Conservation (phyloP, 2,888 invertebrate species). For the Drosophila lutescens region DNA sequence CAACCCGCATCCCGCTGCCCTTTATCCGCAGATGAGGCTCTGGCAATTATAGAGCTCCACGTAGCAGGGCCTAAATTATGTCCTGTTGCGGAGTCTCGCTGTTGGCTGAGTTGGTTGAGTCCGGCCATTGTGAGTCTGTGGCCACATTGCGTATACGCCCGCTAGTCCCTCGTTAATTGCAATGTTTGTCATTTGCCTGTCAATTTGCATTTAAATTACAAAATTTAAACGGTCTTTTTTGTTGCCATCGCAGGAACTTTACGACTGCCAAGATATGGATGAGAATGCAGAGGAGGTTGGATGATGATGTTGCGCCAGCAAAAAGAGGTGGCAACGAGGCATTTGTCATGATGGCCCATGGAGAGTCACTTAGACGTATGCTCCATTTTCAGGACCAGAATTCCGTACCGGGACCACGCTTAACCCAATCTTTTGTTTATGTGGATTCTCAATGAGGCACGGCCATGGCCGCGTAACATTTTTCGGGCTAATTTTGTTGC, state of each 20-base stretch:
- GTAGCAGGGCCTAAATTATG: slow-evolving; percentile 49
- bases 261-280: slow-evolving; percentile 42
- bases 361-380: slow-evolving; percentile 53
- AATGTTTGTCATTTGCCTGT: slow-evolving; percentile 75
- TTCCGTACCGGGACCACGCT: slow-evolving; percentile 5
- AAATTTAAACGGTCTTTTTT: slow-evolving; percentile 70
- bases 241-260: slow-evolving; percentile 38
- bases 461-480: slow-evolving; percentile 46
- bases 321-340: slow-evolving; percentile 40
- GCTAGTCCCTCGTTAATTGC: slow-evolving; percentile 77
- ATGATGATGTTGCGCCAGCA: slow-evolving; percentile 1
- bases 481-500: slow-evolving; percentile 74
- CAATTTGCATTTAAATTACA: slow-evolving; percentile 82
- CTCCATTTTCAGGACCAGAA: slow-evolving; percentile 5
- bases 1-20: neutral
- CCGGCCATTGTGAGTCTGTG: slow-evolving; percentile 37
- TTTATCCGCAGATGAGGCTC: slow-evolving; percentile 16
- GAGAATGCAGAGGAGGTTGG: neutral
- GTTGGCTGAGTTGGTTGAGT: slow-evolving; percentile 20
- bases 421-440: slow-evolving; percentile 66
- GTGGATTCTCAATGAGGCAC: slow-evolving; percentile 55
- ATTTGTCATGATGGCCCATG: slow-evolving; percentile 54
- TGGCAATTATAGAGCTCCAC: slow-evolving; percentile 33
- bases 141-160: slow-evolving; percentile 66
- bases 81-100: slow-evolving; percentile 33